Evolutionary conservation across 2,113 vertebrate genomes (phyloP).

Genomic region (Ophthalmolycus amberensis): DNA sequence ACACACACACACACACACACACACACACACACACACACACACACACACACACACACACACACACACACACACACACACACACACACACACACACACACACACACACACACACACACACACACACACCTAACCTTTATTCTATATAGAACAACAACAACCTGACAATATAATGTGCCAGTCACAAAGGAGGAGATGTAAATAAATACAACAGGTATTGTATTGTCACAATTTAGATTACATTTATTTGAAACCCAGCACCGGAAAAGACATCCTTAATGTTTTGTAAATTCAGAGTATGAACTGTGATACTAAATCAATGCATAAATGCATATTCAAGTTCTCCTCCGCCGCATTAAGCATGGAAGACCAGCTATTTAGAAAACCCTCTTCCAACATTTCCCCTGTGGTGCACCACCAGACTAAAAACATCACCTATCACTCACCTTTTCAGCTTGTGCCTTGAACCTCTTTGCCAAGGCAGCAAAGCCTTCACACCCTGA

Average conservation of each 20-base stretch:
- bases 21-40: background rate
- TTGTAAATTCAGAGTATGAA: background rate
- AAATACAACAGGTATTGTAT: background rate
- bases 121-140: background rate
- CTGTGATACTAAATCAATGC: background rate
- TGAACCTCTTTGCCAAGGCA: conserved; percentile 4
- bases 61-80: too few species aligned
- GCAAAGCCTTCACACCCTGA: conserved; percentile 34
- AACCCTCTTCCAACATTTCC: background rate
- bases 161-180: background rate
- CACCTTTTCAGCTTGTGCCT: conserved; percentile 60
- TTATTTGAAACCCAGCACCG: background rate
- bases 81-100: conserved; percentile 6
- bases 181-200: background rate
- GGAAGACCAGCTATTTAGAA: background rate
- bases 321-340: background rate
- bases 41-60: background rate
- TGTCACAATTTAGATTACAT: background rate
- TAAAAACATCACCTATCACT: conserved; percentile 31
- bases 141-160: background rate
- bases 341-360: background rate
- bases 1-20: too few species aligned
- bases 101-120: background rate
- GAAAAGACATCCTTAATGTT: background rate
- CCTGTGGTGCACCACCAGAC: background rate